These are phyloP conservation scores for Julus scanicus DNA, from an alignment of 2,888 invertebrate genomes.

Conservation along the genomic window DNA sequence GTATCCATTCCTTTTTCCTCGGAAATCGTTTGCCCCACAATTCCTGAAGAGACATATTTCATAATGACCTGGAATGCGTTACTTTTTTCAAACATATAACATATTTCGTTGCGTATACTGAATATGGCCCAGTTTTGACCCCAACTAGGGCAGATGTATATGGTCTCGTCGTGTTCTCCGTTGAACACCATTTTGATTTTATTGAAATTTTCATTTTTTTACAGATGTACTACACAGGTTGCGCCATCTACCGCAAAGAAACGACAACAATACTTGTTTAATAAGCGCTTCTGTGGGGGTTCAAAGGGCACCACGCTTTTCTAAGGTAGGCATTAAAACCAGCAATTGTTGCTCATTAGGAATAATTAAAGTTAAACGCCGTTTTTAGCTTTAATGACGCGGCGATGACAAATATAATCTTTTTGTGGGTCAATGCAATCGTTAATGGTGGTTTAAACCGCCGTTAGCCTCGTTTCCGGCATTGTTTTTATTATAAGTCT, in stretches of 20 bases:
- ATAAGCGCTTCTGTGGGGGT: background rate
- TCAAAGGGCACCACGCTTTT: background rate
- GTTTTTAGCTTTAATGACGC: background rate
- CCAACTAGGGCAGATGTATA: background rate
- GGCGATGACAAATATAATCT: background rate
- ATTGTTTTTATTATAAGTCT: background rate
- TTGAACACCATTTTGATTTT: background rate
- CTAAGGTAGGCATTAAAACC: background rate
- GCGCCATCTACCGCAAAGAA: background rate
- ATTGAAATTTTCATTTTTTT: background rate
- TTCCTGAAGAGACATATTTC: too few species aligned
- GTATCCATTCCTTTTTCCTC: too few species aligned
- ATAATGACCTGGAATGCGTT: too few species aligned
- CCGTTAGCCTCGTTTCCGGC: conserved; percentile 21
- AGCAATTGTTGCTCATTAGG: background rate
- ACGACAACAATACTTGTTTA: too few species aligned
- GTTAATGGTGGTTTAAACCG: background rate
- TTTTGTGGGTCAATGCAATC: conserved; percentile 5
- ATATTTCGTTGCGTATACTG: too few species aligned
- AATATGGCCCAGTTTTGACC: too few species aligned
- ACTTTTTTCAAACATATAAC: too few species aligned
- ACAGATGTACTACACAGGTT: background rate
- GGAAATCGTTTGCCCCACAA: too few species aligned
- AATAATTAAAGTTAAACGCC: background rate
- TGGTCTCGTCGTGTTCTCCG: background rate